Evolutionary conservation across 2,888 invertebrate species (phyloP).

Genomic region (Lycaena phlaeas): DNA sequence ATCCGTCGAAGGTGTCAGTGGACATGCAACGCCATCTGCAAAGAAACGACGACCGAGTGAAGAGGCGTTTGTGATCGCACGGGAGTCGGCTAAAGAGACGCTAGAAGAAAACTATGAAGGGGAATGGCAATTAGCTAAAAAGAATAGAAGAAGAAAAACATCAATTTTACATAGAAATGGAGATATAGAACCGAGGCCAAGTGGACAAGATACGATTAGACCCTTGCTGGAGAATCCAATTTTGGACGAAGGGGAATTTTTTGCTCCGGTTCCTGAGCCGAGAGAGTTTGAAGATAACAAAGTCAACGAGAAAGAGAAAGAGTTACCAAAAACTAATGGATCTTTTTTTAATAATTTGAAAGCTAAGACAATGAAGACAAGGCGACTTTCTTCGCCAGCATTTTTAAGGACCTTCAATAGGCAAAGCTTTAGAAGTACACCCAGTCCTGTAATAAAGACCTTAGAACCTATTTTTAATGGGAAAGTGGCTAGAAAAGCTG

Average conservation of each 20-base stretch:
- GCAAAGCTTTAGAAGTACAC: constrained; percentile 56
- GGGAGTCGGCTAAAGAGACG: constrained; percentile 73
- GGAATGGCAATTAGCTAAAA: constrained; percentile 61
- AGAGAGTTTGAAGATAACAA: constrained; percentile 41
- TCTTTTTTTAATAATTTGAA: constrained; percentile 62
- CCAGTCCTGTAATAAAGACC: constrained; percentile 47
- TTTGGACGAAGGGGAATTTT: constrained; percentile 71
- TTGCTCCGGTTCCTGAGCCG: constrained; percentile 60
- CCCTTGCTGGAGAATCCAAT: constrained; percentile 61
- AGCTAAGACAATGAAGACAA: constrained; percentile 61
- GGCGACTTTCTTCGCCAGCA: constrained; percentile 73
- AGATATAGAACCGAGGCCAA: constrained; percentile 39
- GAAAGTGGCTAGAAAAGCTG: constrained; percentile 41
- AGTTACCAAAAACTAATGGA: constrained; percentile 56
- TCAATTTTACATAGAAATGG: constrained; percentile 50
- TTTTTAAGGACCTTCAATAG: constrained; percentile 73
- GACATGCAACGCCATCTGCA: constrained; percentile 65
- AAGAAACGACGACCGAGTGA: constrained; percentile 82
- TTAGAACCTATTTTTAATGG: constrained; percentile 52
- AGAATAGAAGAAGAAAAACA: constrained; percentile 63
- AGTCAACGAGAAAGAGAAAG: constrained; percentile 30
- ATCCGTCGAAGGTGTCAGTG: constrained; percentile 77
- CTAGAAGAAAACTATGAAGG: constrained; percentile 56
- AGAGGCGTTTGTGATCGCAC: constrained; percentile 75
- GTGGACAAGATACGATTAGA: constrained; percentile 45